Percentiles rank a stretch among this genome's conserved stretches.
These are phyloP conservation scores for Aleiodes sp. DNA, from an alignment of 1,140 invertebrate species.

Conservation along the genomic window DNA sequence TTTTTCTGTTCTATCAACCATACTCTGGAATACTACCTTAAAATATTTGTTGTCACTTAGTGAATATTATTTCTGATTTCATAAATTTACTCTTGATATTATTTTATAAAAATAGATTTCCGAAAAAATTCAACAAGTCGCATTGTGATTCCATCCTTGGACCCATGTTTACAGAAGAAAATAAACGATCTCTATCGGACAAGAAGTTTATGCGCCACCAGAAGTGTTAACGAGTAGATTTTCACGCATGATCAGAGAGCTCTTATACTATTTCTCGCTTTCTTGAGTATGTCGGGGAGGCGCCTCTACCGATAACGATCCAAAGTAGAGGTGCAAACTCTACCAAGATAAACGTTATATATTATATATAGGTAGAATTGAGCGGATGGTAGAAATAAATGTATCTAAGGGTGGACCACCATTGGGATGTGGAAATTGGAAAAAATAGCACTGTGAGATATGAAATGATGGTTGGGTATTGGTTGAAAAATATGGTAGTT, in stretches of 20 bases:
- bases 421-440: neutral
- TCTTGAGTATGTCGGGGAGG: neutral
- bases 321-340: constrained; percentile 5
- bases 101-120: too few relatives aligned
- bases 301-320: constrained; percentile 24
- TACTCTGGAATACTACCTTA: too few relatives aligned
- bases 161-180: neutral
- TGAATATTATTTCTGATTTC: too few relatives aligned
- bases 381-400: neutral
- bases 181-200: constrained; percentile 7
- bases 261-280: constrained; percentile 2
- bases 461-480: neutral
- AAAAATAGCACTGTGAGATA: neutral
- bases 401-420: neutral
- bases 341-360: neutral
- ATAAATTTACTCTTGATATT: too few relatives aligned
- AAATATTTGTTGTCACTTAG: too few relatives aligned
- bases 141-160: neutral
- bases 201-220: neutral
- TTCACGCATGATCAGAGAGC: constrained; percentile 46
- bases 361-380: neutral
- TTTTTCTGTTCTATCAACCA: too few relatives aligned
- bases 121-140: too few relatives aligned
- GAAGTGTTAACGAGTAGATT: constrained; percentile 26
- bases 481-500: neutral